These are phyloP conservation scores for Scaptomyza hsui DNA, from an alignment of 1,140 invertebrate species.

Conservation along the genomic window DNA sequence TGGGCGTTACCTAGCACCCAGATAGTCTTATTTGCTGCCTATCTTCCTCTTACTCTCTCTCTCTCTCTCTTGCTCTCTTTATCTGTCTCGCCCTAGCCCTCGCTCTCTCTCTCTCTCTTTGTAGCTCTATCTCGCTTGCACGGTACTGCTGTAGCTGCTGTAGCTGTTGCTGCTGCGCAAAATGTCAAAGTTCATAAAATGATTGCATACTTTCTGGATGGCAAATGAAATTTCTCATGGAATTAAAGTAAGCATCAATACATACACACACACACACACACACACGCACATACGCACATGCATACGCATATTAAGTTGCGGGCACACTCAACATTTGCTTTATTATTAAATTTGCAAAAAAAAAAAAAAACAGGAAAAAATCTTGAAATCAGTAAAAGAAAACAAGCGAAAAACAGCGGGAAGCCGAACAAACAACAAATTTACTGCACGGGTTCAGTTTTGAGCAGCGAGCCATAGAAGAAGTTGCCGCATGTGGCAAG, in stretches of 20 bases:
- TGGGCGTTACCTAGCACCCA: constrained; percentile 12
- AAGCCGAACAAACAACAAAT: constrained; percentile 31
- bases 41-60: neutral
- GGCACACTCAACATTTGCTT: constrained; percentile 13
- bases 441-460: constrained; percentile 25
- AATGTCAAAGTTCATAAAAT: constrained; percentile 43
- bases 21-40: neutral
- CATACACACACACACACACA: constrained; percentile 3
- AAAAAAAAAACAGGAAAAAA: too few species aligned
- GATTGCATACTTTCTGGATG: constrained; percentile 45
- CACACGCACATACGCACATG: neutral
- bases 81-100: neutral
- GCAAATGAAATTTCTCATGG: constrained; percentile 44
- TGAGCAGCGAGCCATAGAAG: neutral
- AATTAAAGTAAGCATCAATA: constrained; percentile 41
- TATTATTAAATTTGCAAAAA: constrained; percentile 37
- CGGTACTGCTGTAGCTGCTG: neutral
- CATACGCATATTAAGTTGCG: constrained; percentile 1
- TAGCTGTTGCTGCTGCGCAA: constrained; percentile 28
- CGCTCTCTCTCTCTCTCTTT: neutral
- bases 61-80: neutral
- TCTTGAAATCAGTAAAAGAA: neutral
- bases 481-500: neutral
- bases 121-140: neutral
- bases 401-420: constrained; percentile 17